These are phyloP conservation scores for Sebastes aleutianus DNA, from an alignment of 2,797 vertebrate genomes.

Conservation along the genomic window DNA sequence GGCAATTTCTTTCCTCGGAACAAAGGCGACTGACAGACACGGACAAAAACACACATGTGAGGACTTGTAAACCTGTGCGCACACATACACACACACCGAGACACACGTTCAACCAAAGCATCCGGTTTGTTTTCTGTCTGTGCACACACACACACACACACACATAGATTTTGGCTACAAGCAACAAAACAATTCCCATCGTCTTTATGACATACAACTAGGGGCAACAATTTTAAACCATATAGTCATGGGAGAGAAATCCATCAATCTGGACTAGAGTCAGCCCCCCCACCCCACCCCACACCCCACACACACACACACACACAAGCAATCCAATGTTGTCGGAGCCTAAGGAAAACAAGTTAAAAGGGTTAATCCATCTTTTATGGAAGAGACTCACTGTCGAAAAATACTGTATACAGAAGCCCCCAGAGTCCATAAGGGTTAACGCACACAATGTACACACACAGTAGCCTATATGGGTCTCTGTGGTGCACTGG, in stretches of 20 bases:
- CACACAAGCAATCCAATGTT: constrained; percentile 26
- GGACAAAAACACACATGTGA: constrained; percentile 7
- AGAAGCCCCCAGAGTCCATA: constrained; percentile 34
- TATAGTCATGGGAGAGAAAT: constrained; percentile 48
- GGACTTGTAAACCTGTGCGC: background rate
- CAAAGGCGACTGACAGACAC: constrained; percentile 48
- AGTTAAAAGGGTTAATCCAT: constrained; percentile 72
- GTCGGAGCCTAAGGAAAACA: constrained; percentile 44
- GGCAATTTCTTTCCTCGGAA: constrained; percentile 56
- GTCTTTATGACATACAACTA: constrained; percentile 52
- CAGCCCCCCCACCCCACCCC: too few relatives aligned
- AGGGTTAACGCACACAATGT: constrained; percentile 22
- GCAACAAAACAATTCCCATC: constrained; percentile 33
- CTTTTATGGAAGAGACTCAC: constrained; percentile 37
- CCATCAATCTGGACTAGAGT: constrained; percentile 48
- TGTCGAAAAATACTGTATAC: constrained; percentile 50
- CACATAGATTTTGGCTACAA: constrained; percentile 32
- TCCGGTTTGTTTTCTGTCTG: constrained; percentile 8
- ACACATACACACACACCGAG: background rate
- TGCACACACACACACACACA: background rate
- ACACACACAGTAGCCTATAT: constrained; percentile 11
- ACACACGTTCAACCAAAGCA: constrained; percentile 1
- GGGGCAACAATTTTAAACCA: constrained; percentile 49
- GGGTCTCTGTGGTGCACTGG: constrained; percentile 30
- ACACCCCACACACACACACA: constrained; percentile 10